Evolutionary conservation across 2,113 vertebrate genomes (phyloP).

Genomic region (Elaphurus davidianus): DNA sequence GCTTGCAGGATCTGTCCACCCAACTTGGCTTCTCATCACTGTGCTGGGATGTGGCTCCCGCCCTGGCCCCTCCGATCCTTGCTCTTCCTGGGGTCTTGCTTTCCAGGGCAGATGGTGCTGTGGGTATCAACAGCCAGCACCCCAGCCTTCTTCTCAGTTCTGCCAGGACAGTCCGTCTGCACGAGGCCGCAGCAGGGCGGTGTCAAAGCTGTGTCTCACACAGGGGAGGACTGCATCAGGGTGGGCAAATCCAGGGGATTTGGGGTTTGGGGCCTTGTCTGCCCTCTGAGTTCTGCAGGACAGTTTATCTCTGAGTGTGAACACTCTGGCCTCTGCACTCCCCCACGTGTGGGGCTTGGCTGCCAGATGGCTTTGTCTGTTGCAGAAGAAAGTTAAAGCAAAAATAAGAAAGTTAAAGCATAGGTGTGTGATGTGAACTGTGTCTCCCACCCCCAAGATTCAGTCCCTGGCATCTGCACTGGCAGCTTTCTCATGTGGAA

Average conservation of each 20-base stretch:
- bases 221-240: not conserved
- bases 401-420: not conserved
- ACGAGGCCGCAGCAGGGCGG: rapidly evolving
- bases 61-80: no score
- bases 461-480: not conserved
- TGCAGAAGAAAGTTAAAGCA: not conserved
- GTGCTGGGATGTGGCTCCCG: not conserved
- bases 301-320: rapidly evolving
- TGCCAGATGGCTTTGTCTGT: not conserved
- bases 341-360: not conserved
- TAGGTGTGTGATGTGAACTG: not conserved
- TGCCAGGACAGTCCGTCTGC: not conserved
- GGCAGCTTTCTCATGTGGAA: not conserved
- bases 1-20: not conserved
- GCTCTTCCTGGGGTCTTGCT: not conserved
- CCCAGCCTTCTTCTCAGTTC: not conserved
- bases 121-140: not conserved
- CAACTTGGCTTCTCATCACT: not conserved
- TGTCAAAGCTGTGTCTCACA: not conserved
- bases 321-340: rapidly evolving
- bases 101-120: not conserved
- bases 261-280: not conserved
- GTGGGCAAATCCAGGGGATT: not conserved
- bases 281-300: rapidly evolving
- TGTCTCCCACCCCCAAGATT: not conserved